Conservation (phyloP, 1,140 invertebrate genomes). For the Rhagoletis zephyria region DNA sequence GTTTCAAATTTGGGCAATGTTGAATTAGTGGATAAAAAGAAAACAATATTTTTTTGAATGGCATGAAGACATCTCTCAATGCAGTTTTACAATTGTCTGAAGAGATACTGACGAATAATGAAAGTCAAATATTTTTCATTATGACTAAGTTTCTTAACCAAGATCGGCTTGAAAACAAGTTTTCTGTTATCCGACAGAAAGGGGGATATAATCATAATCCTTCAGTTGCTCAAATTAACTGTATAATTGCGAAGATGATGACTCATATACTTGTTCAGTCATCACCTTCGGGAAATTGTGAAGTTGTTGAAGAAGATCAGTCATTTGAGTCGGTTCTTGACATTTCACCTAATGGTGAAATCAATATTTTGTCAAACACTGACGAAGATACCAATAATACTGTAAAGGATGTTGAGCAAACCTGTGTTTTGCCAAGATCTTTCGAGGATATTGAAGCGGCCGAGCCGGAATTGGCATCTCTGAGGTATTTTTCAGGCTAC, state of each 20-base stretch:
- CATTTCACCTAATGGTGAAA: too few species aligned
- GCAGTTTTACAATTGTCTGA: not conserved
- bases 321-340: too few species aligned
- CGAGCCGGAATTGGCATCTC: too few species aligned
- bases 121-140: not conserved
- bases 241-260: not conserved
- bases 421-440: too few species aligned
- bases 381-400: not conserved
- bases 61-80: not conserved
- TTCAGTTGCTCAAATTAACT: not conserved
- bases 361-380: too few species aligned
- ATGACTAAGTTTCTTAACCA: not conserved
- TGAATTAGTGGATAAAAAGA: not conserved
- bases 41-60: slow-evolving; percentile 3
- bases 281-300: not conserved
- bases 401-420: too few species aligned
- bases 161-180: not conserved
- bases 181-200: not conserved
- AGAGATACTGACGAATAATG: not conserved
- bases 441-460: too few species aligned
- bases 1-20: not conserved
- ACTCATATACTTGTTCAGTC: not conserved
- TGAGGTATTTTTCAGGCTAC: too few species aligned
- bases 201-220: not conserved
- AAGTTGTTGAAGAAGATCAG: not conserved